These are phyloP conservation scores for Hirundichthys speculiger DNA, from an alignment of 2,113 vertebrate species.

Conservation along the genomic window DNA sequence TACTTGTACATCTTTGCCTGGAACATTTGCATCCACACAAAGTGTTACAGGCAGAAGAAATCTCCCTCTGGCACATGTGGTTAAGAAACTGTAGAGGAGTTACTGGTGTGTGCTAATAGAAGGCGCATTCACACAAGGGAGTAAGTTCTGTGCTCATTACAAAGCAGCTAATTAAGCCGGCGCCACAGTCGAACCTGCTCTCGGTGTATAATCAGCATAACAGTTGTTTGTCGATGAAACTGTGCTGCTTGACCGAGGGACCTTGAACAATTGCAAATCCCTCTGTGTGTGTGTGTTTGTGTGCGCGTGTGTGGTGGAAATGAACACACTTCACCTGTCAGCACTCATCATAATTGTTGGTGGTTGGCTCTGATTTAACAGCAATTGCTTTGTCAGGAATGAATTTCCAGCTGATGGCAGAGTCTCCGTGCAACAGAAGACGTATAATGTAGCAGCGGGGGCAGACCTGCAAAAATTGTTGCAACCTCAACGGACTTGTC, in stretches of 20 bases:
- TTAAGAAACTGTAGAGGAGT: slow-evolving; percentile 24
- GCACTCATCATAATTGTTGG: slow-evolving; percentile 58
- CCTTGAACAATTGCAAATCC: slow-evolving; percentile 35
- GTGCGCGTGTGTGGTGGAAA: slow-evolving; percentile 7
- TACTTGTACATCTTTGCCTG: neutral
- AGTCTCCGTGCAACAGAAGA: slow-evolving; percentile 37
- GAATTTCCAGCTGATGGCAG: slow-evolving; percentile 42
- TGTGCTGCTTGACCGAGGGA: slow-evolving; percentile 36
- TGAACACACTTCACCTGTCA: slow-evolving; percentile 45
- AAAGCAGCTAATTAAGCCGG: slow-evolving; percentile 45
- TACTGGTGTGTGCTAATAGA: slow-evolving; percentile 25
- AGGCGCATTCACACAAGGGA: slow-evolving; percentile 32
- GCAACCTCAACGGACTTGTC: slow-evolving; percentile 43
- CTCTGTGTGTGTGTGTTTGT: neutral
- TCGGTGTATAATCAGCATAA: slow-evolving; percentile 30
- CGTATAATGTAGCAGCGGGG: neutral
- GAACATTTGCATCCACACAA: neutral
- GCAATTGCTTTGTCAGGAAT: slow-evolving; percentile 60
- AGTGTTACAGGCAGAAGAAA: neutral
- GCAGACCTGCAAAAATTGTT: slow-evolving; percentile 11
- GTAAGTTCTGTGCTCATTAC: slow-evolving; percentile 24
- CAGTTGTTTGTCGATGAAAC: slow-evolving; percentile 32
- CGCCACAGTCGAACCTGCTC: neutral
- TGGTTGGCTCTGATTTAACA: slow-evolving; percentile 68
- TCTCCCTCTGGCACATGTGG: neutral